phyloP scores from a whole-genome alignment of 2,113 vertebrate genomes.

The Larimichthys polyactis region DNA sequence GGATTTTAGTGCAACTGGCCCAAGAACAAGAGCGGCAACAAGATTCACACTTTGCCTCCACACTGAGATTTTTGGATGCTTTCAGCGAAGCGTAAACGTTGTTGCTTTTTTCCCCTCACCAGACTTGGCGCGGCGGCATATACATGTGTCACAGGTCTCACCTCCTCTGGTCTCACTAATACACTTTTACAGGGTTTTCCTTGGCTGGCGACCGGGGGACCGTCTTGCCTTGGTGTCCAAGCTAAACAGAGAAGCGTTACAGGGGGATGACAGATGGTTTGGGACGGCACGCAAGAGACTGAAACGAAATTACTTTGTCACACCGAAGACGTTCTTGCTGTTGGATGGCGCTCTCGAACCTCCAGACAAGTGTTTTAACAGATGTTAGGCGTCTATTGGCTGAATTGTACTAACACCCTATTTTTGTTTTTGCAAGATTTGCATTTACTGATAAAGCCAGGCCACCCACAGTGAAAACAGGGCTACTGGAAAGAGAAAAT shows the following conservation, averaged over 20 bases:
- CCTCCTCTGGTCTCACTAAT: constrained; percentile 54
- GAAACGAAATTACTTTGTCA: constrained; percentile 41
- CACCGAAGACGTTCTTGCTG: constrained; percentile 15
- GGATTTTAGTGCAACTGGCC: constrained; percentile 40
- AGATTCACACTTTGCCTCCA: constrained; percentile 64
- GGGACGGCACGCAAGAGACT: constrained; percentile 13
- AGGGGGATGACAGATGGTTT: constrained; percentile 32
- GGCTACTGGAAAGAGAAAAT: background rate
- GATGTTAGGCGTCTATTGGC: background rate
- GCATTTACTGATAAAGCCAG: background rate
- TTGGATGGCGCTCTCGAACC: background rate
- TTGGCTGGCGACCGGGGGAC: constrained; percentile 53
- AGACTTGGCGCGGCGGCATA: constrained; percentile 55
- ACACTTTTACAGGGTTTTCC: constrained; percentile 62
- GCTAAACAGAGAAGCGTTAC: constrained; percentile 58
- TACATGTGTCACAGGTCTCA: constrained; percentile 62
- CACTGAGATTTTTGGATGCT: constrained; percentile 30
- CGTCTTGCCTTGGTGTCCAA: constrained; percentile 44
- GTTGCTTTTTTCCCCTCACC: constrained; percentile 7
- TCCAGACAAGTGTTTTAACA: constrained; percentile 21
- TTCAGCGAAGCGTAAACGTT: background rate
- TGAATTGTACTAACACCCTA: background rate
- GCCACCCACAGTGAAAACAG: background rate
- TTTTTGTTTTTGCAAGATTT: background rate
- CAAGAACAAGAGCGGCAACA: background rate